Evolutionary conservation across 2,113 vertebrate species (phyloP), one percentile per base, ranked within the genome.

Genomic region (Heterotilapia buettikoferi): DNA sequence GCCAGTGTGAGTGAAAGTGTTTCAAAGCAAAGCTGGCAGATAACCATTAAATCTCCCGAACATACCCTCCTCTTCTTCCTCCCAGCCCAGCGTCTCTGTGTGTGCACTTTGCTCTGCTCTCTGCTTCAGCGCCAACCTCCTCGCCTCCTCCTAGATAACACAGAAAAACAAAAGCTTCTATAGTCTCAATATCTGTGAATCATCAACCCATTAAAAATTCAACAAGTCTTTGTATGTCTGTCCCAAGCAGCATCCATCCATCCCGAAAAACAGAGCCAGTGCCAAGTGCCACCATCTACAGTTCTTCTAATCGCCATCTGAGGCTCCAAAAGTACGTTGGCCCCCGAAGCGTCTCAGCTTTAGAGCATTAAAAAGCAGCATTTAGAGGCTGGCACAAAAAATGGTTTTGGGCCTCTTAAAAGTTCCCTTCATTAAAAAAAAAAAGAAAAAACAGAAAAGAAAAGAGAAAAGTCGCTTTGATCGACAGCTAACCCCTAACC

Each of bases 81-180:
- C 98, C 97, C 99, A 99, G 93, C 97, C 97, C 10, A 97, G 96
- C 56, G 97, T 97, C 92, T 99, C 98, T 0, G 95, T 97, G 85
- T 98, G 97, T 50, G 97, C 90, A 21, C 95, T 97, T 92, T 98
- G 97, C 54, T 99, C 98, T 0, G 98, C 99, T 87, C 98, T 96
- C 91, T 98, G 98, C 95, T 99, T 99, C 95, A 99, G 92, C 2
- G 97, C 98, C 90, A 99, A 96, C 94, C 99, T 97, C 89, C 98
- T 96, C 1, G 97, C 97, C 93, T 99, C 98, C 61, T 99, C 99
- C 99, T 99, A 91, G 33, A 52, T 57, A 14, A 76, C 18, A 57
- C 31, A 9, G 8, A 7, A 16, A 84, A 6, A 84, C 50, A n/a
- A 14, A 76, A n/a, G 10, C 21, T 57, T 63, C 10, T 13, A 50